A percentile compares a stretch with the other conserved stretches of the same genome.
phyloP scores from a whole-genome alignment of 2,888 invertebrate species.

The Siphonodentalium dalli region DNA sequence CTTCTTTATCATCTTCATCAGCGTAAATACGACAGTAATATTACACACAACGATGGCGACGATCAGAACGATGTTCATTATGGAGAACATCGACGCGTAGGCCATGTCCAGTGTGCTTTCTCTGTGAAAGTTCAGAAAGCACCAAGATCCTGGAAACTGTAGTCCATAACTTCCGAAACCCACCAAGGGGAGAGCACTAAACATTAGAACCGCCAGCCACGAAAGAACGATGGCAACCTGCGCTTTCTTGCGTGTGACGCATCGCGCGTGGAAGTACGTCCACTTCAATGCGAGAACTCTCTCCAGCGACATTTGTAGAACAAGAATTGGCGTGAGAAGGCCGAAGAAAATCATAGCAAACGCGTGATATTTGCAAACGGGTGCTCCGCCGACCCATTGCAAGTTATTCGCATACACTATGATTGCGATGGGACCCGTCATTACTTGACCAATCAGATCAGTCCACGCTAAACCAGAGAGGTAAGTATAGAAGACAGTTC shows the following conservation, averaged over 20 bases:
- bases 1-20: constrained; percentile 46
- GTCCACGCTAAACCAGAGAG: constrained; percentile 61
- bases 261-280: constrained; percentile 56
- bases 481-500: constrained; percentile 60
- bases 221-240: constrained; percentile 37
- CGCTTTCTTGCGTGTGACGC: constrained; percentile 48
- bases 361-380: constrained; percentile 61
- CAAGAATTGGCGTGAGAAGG: constrained; percentile 59
- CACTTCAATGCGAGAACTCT: constrained; percentile 58
- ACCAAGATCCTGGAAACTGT: constrained; percentile 64
- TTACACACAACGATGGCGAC: constrained; percentile 42
- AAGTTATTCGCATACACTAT: constrained; percentile 55
- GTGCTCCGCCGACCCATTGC: constrained; percentile 56
- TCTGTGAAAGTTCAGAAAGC: constrained; percentile 61
- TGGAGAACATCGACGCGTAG: constrained; percentile 53
- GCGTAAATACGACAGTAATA: constrained; percentile 42
- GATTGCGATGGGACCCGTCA: constrained; percentile 55
- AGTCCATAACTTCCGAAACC: constrained; percentile 59
- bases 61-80: constrained; percentile 50
- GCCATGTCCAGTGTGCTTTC: constrained; percentile 37
- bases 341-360: constrained; percentile 63
- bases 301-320: constrained; percentile 64
- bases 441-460: constrained; percentile 61
- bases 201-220: constrained; percentile 46
- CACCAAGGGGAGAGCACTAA: constrained; percentile 57